Conservation (phyloP, 2,888 invertebrate genomes). For the Aphodius granarius region DNA sequence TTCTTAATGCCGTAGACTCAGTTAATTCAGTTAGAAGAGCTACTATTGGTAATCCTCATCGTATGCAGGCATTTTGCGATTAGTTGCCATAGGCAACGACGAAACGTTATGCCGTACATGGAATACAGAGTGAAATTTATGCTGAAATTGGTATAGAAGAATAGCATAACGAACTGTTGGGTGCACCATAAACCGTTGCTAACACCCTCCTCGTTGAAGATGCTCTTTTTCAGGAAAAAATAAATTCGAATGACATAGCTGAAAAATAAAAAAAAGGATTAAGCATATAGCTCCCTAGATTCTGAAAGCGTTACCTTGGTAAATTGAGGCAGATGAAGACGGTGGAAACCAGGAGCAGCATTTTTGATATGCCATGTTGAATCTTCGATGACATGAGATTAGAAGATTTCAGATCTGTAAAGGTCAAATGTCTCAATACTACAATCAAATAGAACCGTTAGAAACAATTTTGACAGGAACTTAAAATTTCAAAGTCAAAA, state of each 20-base stretch:
- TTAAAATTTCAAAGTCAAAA: not conserved
- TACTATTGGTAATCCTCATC: constrained; percentile 35
- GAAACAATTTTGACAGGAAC: not conserved
- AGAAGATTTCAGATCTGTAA: constrained; percentile 54
- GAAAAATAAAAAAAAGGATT: constrained; percentile 38
- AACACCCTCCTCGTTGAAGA: constrained; percentile 50
- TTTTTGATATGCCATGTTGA: constrained; percentile 66
- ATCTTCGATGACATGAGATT: constrained; percentile 45
- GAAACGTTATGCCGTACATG: constrained; percentile 63
- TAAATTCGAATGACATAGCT: constrained; percentile 61
- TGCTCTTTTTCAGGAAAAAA: constrained; percentile 56
- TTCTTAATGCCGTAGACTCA: not conserved
- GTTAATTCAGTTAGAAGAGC: constrained; percentile 24
- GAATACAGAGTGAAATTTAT: constrained; percentile 67
- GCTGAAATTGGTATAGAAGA: constrained; percentile 68
- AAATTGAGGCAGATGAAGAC: constrained; percentile 66
- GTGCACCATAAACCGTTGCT: constrained; percentile 56
- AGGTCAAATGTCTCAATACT: too few relatives aligned
- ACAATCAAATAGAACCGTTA: too few relatives aligned
- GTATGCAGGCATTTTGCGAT: constrained; percentile 54
- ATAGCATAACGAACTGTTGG: constrained; percentile 63
- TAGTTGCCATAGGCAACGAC: constrained; percentile 58
- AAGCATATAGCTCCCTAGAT: not conserved
- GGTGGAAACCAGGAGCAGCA: constrained; percentile 66
- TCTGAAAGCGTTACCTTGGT: constrained; percentile 57